Percentiles rank a stretch among this genome's conserved stretches.
Conservation (phyloP, 2,888 invertebrate species). For the Mythimna albipuncta region DNA sequence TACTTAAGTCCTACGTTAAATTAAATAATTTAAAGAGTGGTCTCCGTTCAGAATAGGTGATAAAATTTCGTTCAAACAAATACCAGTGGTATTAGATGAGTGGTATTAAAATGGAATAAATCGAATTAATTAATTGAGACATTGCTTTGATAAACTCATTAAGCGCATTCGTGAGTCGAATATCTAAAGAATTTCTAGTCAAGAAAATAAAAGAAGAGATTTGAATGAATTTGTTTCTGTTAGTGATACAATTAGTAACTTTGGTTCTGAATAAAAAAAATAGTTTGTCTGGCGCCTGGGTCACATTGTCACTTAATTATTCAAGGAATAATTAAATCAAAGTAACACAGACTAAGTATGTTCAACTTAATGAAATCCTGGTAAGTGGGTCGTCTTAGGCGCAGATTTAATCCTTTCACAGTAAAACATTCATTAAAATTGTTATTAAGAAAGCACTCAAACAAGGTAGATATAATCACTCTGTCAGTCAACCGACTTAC, state of each 20-base stretch:
- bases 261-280: conserved; percentile 26
- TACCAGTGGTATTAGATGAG: too few relatives aligned
- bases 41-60: too few relatives aligned
- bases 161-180: not conserved
- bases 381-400: too few relatives aligned
- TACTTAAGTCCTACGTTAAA: too few relatives aligned
- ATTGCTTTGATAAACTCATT: conserved; percentile 4
- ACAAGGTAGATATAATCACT: too few relatives aligned
- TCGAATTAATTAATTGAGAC: too few relatives aligned
- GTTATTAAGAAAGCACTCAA: not conserved
- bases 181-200: not conserved
- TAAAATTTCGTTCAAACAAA: too few relatives aligned
- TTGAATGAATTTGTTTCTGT: conserved; percentile 35
- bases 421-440: not conserved
- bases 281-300: conserved; percentile 17
- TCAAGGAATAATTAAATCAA: conserved; percentile 29
- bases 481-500: too few relatives aligned
- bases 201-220: conserved; percentile 5
- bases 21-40: too few relatives aligned
- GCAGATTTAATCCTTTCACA: too few relatives aligned
- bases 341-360: not conserved
- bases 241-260: conserved; percentile 27
- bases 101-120: too few relatives aligned
- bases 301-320: conserved; percentile 12
- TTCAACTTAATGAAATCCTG: not conserved